These are phyloP conservation scores for Chiloscyllium plagiosum DNA, from an alignment of 2,113 vertebrate genomes.

Conservation along the genomic window DNA sequence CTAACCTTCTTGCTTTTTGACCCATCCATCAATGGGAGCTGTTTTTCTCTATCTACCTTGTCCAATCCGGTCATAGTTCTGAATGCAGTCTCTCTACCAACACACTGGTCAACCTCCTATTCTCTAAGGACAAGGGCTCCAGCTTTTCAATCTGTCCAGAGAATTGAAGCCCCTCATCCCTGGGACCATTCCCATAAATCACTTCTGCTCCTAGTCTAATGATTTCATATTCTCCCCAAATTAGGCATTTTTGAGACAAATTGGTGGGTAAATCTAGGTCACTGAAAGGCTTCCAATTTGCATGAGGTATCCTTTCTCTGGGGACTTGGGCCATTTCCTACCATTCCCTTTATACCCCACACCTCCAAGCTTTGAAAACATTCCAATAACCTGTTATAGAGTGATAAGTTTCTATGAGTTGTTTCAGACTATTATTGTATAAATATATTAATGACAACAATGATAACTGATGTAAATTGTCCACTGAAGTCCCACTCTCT, in stretches of 20 bases:
- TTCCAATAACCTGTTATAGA: neutral
- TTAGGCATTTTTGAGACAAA: neutral
- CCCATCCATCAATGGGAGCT: too few relatives aligned
- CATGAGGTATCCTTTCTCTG: neutral
- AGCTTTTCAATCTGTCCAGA: too few relatives aligned
- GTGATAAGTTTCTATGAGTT: neutral
- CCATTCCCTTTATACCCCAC: neutral
- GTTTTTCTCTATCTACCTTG: too few relatives aligned
- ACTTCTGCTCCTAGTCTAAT: too few relatives aligned
- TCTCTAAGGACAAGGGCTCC: too few relatives aligned
- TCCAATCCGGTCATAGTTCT: too few relatives aligned
- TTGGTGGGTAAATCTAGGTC: neutral
- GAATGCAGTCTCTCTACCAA: too few relatives aligned
- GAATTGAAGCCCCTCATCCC: too few relatives aligned
- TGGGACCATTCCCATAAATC: too few relatives aligned
- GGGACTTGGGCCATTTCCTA: neutral
- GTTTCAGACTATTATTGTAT: neutral
- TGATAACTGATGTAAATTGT: neutral
- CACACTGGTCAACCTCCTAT: too few relatives aligned
- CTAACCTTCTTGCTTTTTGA: too few relatives aligned
- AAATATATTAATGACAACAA: neutral
- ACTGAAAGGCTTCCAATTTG: neutral
- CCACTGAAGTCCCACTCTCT: neutral
- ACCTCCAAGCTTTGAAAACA: neutral
- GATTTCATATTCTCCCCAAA: too few relatives aligned